Evolutionary conservation across 2,113 vertebrate genomes (phyloP).

Genomic region (Pachycephala philippinensis): DNA sequence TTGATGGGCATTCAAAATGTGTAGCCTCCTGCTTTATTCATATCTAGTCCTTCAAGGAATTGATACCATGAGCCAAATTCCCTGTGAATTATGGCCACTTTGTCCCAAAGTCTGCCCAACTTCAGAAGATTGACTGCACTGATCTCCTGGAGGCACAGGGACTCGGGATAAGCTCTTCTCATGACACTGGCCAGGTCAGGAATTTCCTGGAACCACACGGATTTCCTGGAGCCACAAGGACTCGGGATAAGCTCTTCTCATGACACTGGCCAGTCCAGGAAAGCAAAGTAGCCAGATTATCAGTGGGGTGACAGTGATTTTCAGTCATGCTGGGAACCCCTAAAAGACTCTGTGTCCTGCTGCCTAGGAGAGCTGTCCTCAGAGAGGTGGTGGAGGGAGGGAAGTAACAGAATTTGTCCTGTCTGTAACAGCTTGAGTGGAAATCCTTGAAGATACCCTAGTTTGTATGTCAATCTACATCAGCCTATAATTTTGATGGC

Average conservation of each 20-base stretch:
- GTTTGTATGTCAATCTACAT: not conserved
- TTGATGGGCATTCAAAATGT: not conserved
- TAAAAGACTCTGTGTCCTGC: not conserved
- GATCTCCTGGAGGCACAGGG: not conserved
- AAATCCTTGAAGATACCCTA: not conserved
- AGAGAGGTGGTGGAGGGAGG: not conserved
- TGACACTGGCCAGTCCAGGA: not conserved
- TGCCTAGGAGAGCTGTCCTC: not conserved
- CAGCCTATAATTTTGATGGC: rapidly evolving
- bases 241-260: not conserved
- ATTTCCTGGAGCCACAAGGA: not conserved
- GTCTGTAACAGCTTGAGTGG: not conserved
- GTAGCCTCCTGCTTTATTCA: not conserved
- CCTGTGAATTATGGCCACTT: not conserved
- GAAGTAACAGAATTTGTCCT: not conserved
- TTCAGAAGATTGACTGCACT: not conserved
- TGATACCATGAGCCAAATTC: not conserved
- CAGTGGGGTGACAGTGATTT: not conserved
- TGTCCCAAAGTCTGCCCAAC: not conserved
- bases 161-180: not conserved
- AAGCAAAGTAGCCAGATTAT: not conserved
- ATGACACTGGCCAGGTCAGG: not conserved
- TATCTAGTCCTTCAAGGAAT: not conserved
- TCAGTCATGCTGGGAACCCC: not conserved
- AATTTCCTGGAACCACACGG: too few species aligned